phyloP scores from a whole-genome alignment of 2,797 vertebrate species.

The Pelodytes ibericus region DNA sequence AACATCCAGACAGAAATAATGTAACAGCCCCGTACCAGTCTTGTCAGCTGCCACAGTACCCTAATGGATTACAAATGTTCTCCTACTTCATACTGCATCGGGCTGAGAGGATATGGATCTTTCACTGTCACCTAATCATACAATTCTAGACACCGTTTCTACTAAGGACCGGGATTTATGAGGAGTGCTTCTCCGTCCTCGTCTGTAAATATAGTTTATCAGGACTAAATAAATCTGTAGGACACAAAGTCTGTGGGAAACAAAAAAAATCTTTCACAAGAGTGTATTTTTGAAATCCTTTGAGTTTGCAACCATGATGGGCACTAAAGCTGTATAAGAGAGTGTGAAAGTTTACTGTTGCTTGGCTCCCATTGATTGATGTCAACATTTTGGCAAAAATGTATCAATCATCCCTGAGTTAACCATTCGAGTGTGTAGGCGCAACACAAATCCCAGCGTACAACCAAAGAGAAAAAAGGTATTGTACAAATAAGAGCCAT shows the following conservation, averaged over 20 bases:
- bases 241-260: not conserved
- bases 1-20: not conserved
- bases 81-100: conserved; percentile 29
- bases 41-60: not conserved
- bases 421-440: too few species aligned
- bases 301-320: not conserved
- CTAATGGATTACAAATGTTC: not conserved
- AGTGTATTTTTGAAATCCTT: not conserved
- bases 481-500: too few species aligned
- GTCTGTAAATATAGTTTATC: conserved; percentile 36
- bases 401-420: too few species aligned
- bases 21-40: not conserved
- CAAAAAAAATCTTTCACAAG: conserved; percentile 6
- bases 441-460: too few species aligned
- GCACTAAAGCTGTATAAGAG: not conserved
- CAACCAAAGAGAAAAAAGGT: too few species aligned
- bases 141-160: conserved; percentile 26
- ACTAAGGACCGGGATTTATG: conserved; percentile 27
- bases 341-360: not conserved
- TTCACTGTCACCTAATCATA: conserved; percentile 7
- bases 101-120: conserved; percentile 14
- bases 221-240: not conserved
- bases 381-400: not conserved
- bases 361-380: not conserved
- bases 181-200: conserved; percentile 8